Base-by-base conservation (phyloP, 2,888 invertebrate genomes). In the Caenorhabditis angaria region DNA sequence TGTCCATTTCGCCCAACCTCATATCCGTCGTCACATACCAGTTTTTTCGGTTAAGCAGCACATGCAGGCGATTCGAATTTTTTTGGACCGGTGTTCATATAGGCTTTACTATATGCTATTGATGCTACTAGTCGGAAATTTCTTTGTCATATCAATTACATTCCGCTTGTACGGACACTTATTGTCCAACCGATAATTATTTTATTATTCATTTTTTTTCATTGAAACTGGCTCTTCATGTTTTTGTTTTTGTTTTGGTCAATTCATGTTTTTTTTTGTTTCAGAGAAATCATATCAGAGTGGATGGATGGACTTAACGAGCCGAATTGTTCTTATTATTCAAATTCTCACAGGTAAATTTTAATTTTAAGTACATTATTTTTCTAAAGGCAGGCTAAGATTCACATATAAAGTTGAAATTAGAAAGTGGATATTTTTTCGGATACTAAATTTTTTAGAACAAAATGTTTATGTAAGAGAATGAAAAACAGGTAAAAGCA, bases 141-240 rank as follows among this genome's bases (percentile, higher is more conserved):
- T 41, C 41, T 41, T 66, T 66, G 63, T 66, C 71, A 71, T 71
- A 71, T 71, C 71, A 71, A 71, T 71, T 71, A 71, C 71, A 63
- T 60, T 71, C 57, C 66, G 24, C 59, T 14, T 54, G 18, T 54
- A 27, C 27, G 27, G 27, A 27, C 27, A 27, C 54, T 22, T 22
- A 22, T 51, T 24, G 24, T 24, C 35, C 35, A 10, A 51, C 22
- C 22, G 47, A 59, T 61, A 63, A 60, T 64, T 61, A 61, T 65
- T 65, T 57, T 61, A 61, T 20, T 28, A 32, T 51, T 51, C 8
- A n/a, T 22, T 10, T 51, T 51, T 51, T 51, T 6, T n/a, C 51
- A 24, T 24, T 51, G 4, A 8, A 51, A n/a, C n/a, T n/a, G n/a
- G n/a, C 41, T 22, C 24, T 51, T 51, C 51, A 6, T 3, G 51